Evolutionary conservation across 2,888 invertebrate genomes (phyloP), one percentile per base, ranked within the genome.

Genomic region (Antheraea assamensis): DNA sequence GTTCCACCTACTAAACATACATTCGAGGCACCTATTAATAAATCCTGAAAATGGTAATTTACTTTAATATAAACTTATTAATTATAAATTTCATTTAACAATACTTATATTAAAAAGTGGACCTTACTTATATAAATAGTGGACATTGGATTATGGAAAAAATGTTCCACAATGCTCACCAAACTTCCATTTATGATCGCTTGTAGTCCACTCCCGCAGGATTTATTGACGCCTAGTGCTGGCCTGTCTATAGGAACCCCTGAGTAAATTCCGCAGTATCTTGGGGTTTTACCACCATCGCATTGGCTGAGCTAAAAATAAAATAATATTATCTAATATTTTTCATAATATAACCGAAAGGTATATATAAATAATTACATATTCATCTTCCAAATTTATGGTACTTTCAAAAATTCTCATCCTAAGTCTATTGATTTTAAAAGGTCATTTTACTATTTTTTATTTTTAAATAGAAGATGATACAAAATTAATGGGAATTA

Each of bases 151-250:
- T 8, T 42, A 42, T 42, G 42, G 42, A 42, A 42, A 42, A 42
- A 13, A 24, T 47, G n/a, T 58, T 24, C 1, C 8, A 24, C n/a
- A 49, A 49, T 27, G 17, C 85, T 88, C 93, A 98, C 98, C 95
- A 98, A 97, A 72, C 97, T 97, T 75, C 97, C 98, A 88, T 96
- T 98, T 10, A 99, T 96, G 75, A 99, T 95, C 0, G 99, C 96
- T 88, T 99, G 99, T 85, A 99, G 98, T 17, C 99, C 99, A 73
- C 98, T 98, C 21, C 99, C 99, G 90, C 99, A 99, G 24, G 99
- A 95, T 78, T 99, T 96, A 91, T 99, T 99, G 21, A 99, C 96
- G 30, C 97, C 97, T 13, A 98, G 90, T 0, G 99, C 98, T n/a
- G 99, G 98, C 76, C 95, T 97, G 47, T 97, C 97, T 75, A 97